Percentiles rank a stretch among this genome's conserved stretches.
Conservation (phyloP, 1,140 invertebrate species). For the Odontomachus brunneus region DNA sequence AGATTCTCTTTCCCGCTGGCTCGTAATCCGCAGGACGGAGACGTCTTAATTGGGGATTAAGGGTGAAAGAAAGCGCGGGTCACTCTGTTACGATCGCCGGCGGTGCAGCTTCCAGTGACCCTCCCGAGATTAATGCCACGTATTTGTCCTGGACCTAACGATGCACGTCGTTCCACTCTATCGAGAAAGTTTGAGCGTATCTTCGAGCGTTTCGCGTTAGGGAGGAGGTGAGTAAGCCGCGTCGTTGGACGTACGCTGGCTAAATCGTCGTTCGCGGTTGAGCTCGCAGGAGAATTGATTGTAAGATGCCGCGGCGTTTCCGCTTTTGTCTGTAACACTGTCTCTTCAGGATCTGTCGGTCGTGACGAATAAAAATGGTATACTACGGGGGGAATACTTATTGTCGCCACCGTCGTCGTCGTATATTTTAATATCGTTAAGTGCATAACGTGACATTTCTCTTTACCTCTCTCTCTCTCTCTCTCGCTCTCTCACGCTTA, state of each 20-base stretch:
- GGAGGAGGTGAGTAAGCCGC: constrained; percentile 4
- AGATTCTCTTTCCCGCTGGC: constrained; percentile 64
- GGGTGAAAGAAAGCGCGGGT: constrained; percentile 74
- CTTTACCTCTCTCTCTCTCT: background rate
- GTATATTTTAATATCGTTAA: no score
- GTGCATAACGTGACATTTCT: no score
- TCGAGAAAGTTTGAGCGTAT: constrained; percentile 43
- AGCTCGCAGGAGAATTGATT: no score
- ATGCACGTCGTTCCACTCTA: constrained; percentile 41
- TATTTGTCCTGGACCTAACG: constrained; percentile 55
- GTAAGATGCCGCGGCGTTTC: no score
- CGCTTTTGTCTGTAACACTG: no score
- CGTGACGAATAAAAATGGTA: no score
- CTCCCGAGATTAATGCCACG: constrained; percentile 51
- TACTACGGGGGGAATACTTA: no score
- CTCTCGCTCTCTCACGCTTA: background rate
- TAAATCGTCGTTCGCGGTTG: constrained; percentile 6
- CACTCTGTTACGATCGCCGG: constrained; percentile 72
- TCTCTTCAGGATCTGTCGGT: no score
- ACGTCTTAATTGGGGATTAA: constrained; percentile 76
- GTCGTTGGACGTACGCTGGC: background rate
- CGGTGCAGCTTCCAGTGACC: constrained; percentile 39
- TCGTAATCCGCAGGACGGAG: constrained; percentile 71
- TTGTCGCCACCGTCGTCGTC: no score
- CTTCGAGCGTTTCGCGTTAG: constrained; percentile 20